Conservation (phyloP, 1,140 invertebrate genomes). For the Apis cerana region DNA sequence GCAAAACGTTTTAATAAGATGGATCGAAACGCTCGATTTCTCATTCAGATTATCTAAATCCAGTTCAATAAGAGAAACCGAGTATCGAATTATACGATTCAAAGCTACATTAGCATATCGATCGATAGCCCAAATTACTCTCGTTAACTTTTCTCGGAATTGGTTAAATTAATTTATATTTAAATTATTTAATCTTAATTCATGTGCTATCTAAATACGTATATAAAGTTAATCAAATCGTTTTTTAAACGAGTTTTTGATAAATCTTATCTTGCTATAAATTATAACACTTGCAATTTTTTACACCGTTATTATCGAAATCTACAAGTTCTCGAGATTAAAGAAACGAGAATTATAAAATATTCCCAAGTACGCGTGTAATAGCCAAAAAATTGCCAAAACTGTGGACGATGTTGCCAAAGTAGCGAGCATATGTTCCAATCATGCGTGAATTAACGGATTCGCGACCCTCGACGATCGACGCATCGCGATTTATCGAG, state of each 20-base stretch:
- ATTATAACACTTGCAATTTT: neutral
- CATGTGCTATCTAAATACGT: neutral
- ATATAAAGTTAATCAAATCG: too few species aligned
- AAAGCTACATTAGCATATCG: neutral
- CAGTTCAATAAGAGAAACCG: neutral
- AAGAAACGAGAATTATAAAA: neutral
- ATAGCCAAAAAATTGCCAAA: neutral
- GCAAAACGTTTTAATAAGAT: neutral
- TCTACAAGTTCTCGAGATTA: neutral
- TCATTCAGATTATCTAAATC: neutral
- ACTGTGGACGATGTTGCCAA: neutral
- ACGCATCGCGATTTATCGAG: conserved; percentile 55
- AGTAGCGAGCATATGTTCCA: neutral
- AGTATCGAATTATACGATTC: neutral
- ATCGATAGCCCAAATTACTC: neutral
- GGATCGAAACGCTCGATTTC: neutral
- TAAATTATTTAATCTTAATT: neutral
- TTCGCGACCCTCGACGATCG: conserved; percentile 38
- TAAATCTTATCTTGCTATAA: neutral
- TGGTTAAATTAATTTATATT: neutral
- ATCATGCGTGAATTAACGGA: conserved; percentile 28
- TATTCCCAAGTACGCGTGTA: neutral
- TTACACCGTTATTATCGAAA: neutral
- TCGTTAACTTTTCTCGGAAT: neutral
- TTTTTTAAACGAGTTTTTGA: neutral